Conservation (phyloP, 2,888 invertebrate genomes). For the Brenthis hecate region DNA sequence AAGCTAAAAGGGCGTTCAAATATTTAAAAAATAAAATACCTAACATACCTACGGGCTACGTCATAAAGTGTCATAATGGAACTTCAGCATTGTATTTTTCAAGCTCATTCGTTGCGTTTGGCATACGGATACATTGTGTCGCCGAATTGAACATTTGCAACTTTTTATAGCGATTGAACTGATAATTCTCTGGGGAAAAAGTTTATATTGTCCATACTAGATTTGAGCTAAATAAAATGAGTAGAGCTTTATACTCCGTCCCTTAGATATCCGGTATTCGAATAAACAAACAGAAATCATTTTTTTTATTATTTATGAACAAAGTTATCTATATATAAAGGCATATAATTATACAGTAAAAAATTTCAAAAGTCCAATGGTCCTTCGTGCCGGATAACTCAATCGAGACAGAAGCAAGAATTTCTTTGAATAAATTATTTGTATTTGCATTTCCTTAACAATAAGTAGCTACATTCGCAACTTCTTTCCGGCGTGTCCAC, state of each 20-base stretch:
- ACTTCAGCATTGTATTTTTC: neutral
- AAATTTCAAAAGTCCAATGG: neutral
- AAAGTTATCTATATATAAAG: neutral
- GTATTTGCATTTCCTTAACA: conserved; percentile 8
- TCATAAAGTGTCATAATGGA: neutral
- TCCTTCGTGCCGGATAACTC: conserved; percentile 16
- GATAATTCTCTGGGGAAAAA: neutral
- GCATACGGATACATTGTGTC: neutral
- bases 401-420: conserved; percentile 13
- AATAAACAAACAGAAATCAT: no score
- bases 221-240: neutral
- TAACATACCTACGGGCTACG: no score
- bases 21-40: no score
- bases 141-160: neutral
- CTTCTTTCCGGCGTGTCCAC: conserved; percentile 1
- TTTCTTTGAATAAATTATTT: conserved; percentile 16
- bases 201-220: neutral
- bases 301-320: neutral
- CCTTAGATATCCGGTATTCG: no score
- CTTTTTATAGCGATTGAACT: conserved; percentile 2
- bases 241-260: no score
- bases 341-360: neutral
- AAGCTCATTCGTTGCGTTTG: neutral
- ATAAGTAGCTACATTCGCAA: conserved; percentile 15
- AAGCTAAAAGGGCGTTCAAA: no score